Conservation (phyloP, 2,113 vertebrate genomes). For the Pterophyllum scalare region DNA sequence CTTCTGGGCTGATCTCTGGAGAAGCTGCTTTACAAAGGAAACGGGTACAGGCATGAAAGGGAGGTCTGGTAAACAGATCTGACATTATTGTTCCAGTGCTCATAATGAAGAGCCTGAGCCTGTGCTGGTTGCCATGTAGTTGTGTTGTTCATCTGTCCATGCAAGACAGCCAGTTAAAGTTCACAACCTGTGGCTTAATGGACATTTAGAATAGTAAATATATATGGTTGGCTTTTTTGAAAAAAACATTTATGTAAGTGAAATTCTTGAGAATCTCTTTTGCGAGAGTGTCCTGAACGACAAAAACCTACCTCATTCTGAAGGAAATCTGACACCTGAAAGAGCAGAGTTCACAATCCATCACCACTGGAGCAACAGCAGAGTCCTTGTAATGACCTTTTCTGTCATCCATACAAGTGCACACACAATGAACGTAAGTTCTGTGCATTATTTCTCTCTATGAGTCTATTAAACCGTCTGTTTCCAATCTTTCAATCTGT, state of each 20-base stretch:
- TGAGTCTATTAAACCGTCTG: not conserved
- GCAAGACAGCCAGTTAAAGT: not conserved
- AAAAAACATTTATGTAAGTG: too few species aligned
- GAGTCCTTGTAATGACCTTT: not conserved
- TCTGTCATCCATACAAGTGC: not conserved
- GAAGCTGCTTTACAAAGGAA: not conserved
- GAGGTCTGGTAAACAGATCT: too few species aligned
- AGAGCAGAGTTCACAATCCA: not conserved
- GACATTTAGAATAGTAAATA: too few species aligned
- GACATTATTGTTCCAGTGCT: not conserved
- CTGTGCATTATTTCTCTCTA: not conserved
- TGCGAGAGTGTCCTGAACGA: not conserved
- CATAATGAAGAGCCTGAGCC: not conserved
- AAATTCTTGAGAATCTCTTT: not conserved
- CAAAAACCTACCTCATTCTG: too few species aligned
- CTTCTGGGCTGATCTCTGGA: accelerated
- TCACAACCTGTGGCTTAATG: not conserved
- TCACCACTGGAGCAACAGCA: not conserved
- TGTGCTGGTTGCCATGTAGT: not conserved
- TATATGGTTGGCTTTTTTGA: too few species aligned
- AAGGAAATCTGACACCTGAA: not conserved
- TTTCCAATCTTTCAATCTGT: not conserved
- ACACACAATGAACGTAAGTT: too few species aligned
- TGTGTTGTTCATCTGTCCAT: not conserved
- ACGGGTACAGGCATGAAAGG: not conserved